These are phyloP conservation scores for Nicator chloris DNA, from an alignment of 2,113 vertebrate genomes.

Conservation along the genomic window DNA sequence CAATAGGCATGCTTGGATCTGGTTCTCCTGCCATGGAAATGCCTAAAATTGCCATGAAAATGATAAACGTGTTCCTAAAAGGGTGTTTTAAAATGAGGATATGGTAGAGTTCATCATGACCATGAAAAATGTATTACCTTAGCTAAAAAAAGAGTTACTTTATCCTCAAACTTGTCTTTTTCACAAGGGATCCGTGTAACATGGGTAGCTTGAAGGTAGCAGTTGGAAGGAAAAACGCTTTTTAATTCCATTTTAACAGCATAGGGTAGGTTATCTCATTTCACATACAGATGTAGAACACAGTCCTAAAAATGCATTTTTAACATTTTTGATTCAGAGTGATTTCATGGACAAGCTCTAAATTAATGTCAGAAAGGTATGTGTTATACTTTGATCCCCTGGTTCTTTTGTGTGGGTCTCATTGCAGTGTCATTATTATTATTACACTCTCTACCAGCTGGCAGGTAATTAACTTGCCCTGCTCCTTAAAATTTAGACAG, in stretches of 20 bases:
- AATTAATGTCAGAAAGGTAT: not conserved
- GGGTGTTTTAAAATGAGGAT: not conserved
- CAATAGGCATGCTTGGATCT: not conserved
- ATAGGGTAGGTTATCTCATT: not conserved
- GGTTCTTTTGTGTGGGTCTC: not conserved
- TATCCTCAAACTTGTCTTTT: not conserved
- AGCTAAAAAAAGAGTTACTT: not conserved
- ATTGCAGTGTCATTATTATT: not conserved
- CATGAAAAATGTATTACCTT: slow-evolving; percentile 14
- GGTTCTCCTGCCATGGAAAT: not conserved
- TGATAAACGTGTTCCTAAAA: not conserved
- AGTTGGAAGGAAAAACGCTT: not conserved
- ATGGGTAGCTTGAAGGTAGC: not conserved
- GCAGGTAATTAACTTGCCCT: not conserved
- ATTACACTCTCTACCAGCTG: not conserved
- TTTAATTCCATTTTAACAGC: not conserved
- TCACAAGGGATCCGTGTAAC: not conserved
- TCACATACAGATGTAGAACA: not conserved
- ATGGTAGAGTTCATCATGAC: not conserved
- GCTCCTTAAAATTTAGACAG: not conserved
- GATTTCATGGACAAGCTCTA: not conserved
- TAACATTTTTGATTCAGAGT: not conserved
- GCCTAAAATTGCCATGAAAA: slow-evolving; percentile 27
- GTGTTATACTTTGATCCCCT: not conserved
- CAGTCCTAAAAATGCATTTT: not conserved